Evolutionary conservation across 2,113 vertebrate genomes (phyloP).

Genomic region (Myodes glareolus): DNA sequence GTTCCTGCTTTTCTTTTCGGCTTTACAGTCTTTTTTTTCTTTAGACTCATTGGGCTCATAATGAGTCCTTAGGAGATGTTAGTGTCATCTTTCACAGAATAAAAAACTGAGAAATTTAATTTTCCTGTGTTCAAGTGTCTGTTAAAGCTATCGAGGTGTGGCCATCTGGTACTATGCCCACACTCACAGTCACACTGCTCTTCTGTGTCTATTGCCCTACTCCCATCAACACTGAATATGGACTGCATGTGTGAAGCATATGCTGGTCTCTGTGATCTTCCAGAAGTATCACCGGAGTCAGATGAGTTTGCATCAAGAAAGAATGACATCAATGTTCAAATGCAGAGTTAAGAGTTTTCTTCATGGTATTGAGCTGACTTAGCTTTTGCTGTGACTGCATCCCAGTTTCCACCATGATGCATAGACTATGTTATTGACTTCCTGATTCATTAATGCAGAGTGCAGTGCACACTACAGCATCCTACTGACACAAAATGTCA

Average conservation of each 20-base stretch:
- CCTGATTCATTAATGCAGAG: not conserved
- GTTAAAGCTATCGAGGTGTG: not conserved
- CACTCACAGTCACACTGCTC: not conserved
- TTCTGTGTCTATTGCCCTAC: no score
- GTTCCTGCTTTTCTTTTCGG: not conserved
- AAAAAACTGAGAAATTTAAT: not conserved
- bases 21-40: not conserved
- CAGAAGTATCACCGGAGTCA: not conserved
- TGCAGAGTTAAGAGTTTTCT: no score
- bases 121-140: no score
- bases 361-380: not conserved
- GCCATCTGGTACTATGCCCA: no score
- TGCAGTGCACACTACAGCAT: fast-evolving
- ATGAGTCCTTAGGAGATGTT: not conserved
- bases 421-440: not conserved
- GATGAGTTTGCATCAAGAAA: not conserved
- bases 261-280: not conserved
- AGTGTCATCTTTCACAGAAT: not conserved
- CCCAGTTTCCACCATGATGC: not conserved
- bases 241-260: not conserved
- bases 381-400: not conserved
- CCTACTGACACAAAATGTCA: not conserved
- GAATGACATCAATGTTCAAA: not conserved
- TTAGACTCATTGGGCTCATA: not conserved
- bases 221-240: no score